phyloP scores from a whole-genome alignment of 2,888 invertebrate species.

The Eristalis arbustorum region DNA sequence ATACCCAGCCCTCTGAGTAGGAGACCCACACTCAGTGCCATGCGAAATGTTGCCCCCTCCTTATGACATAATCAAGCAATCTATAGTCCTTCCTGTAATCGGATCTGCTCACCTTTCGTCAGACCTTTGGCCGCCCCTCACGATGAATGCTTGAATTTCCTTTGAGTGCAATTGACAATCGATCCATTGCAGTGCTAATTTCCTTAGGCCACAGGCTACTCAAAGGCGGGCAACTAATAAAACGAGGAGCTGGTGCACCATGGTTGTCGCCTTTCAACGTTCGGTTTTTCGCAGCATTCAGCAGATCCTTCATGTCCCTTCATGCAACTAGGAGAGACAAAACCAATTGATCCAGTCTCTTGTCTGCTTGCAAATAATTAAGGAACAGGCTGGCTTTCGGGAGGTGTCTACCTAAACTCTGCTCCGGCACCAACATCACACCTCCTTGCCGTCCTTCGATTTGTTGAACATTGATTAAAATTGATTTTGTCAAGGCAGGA shows the following conservation, averaged over 20 bases:
- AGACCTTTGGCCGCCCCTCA: not conserved
- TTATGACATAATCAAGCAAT: not conserved
- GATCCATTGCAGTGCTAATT: not conserved
- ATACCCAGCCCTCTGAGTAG: no score
- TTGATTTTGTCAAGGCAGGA: conserved; percentile 59
- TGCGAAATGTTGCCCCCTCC: not conserved
- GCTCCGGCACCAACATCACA: not conserved
- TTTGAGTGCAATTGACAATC: not conserved
- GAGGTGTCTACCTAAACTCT: conserved; percentile 48
- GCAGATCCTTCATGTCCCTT: conserved; percentile 1
- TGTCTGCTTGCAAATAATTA: conserved; percentile 64
- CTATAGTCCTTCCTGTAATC: not conserved
- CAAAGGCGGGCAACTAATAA: not conserved
- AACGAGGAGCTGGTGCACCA: not conserved
- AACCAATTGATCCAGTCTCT: conserved; percentile 27
- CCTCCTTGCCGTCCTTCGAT: conserved; percentile 31
- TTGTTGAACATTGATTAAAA: conserved; percentile 70
- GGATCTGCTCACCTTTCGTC: not conserved
- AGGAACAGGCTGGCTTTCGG: conserved; percentile 46
- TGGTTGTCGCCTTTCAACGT: conserved; percentile 28
- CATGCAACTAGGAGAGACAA: not conserved
- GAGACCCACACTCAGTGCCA: no score
- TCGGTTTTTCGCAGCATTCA: not conserved
- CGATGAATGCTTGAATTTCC: not conserved
- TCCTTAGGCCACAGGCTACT: not conserved